Conservation (phyloP, 92 coral and sea anemone genomes). For the Diadumene lineata region DNA sequence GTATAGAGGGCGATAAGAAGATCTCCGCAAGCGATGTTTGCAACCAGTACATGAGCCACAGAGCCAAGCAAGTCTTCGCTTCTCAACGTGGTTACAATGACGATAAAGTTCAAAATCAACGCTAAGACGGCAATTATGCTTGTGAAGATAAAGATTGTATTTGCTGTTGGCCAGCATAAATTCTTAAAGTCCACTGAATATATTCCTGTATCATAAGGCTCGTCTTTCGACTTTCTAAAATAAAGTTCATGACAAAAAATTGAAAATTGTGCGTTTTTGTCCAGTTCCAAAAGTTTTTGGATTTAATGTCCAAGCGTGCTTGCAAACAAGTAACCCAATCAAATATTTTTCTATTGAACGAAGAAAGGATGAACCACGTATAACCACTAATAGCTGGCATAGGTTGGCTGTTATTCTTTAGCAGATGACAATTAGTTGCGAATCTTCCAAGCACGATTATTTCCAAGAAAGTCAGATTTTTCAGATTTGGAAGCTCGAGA, state of each 20-base stretch:
- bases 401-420: neutral
- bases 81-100: constrained; percentile 30
- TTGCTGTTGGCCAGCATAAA: constrained; percentile 21
- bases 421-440: neutral
- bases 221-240: no score
- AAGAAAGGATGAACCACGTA: no score
- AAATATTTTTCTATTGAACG: no score
- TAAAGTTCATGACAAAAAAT: no score
- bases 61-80: constrained; percentile 14
- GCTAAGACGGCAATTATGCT: constrained; percentile 14
- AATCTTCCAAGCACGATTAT: neutral
- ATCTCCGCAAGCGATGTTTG: constrained; percentile 44
- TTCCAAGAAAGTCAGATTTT: neutral
- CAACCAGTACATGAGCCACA: constrained; percentile 34
- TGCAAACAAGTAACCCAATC: no score
- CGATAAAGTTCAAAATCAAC: constrained; percentile 18
- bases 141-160: constrained; percentile 9
- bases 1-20: constrained; percentile 25
- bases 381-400: no score
- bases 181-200: neutral
- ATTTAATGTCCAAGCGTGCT: no score
- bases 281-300: no score
- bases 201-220: no score
- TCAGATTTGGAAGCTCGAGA: neutral
- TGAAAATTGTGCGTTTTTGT: no score